phyloP scores from a whole-genome alignment of 1,140 invertebrate species.

The Nebria ingens region DNA sequence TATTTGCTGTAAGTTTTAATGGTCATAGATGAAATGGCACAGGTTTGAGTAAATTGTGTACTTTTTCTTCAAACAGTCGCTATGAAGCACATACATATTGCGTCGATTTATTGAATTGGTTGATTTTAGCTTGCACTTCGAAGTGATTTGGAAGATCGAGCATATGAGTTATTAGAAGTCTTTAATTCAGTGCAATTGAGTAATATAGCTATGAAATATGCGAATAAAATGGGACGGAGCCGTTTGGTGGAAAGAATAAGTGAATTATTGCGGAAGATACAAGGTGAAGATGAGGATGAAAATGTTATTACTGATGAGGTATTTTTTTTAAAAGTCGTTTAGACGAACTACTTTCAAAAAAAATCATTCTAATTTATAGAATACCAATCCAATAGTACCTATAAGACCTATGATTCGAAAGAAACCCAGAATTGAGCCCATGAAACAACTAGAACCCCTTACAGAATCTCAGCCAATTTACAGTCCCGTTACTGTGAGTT shows the following conservation, averaged over 20 bases:
- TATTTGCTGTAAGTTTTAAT: slow-evolving; percentile 67
- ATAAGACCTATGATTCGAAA: no score
- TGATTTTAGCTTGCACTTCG: slow-evolving; percentile 63
- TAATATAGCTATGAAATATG: slow-evolving; percentile 79
- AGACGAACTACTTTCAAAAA: no score
- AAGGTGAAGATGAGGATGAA: slow-evolving; percentile 24
- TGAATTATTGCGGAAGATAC: slow-evolving; percentile 31
- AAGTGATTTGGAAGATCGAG: slow-evolving; percentile 73
- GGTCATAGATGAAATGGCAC: slow-evolving; percentile 11
- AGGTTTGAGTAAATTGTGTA: slow-evolving; percentile 12
- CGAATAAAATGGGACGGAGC: slow-evolving; percentile 59
- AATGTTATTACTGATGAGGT: no score
- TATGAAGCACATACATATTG: slow-evolving; percentile 15
- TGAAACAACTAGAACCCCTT: no score
- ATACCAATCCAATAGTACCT: no score
- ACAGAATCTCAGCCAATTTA: no score
- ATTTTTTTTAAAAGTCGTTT: no score
- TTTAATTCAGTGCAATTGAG: slow-evolving; percentile 66
- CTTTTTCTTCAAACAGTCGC: no score
- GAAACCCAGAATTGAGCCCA: no score
- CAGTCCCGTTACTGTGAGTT: no score
- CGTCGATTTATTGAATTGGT: slow-evolving; percentile 21
- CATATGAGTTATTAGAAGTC: slow-evolving; percentile 75
- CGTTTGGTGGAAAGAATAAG: slow-evolving; percentile 65
- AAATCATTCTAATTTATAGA: no score